These are phyloP conservation scores for Gadus macrocephalus DNA, from an alignment of 2,113 vertebrate species.

Conservation along the genomic window DNA sequence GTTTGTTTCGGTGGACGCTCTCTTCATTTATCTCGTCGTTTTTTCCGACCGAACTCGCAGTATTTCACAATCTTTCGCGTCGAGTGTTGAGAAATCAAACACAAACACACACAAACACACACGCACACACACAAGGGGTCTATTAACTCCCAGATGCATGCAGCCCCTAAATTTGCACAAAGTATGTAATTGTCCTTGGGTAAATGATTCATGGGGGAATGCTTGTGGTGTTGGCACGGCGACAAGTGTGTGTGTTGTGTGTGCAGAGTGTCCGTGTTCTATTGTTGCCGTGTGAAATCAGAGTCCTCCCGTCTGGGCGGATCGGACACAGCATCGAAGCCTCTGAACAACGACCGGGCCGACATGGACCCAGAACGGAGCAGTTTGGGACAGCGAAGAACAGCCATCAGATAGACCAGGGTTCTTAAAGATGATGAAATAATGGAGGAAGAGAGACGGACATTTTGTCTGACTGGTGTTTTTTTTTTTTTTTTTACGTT, in stretches of 20 bases:
- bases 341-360: constrained; percentile 31
- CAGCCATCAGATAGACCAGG: too few species aligned
- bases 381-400: constrained; percentile 23
- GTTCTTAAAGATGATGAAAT: too few species aligned
- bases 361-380: too few species aligned
- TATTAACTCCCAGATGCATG: constrained; percentile 44
- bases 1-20: not conserved
- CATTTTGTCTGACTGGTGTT: too few species aligned
- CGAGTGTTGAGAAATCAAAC: constrained; percentile 1
- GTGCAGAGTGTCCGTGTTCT: constrained; percentile 50
- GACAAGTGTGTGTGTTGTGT: constrained; percentile 34
- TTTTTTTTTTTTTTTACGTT: too few species aligned
- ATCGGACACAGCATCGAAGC: constrained; percentile 44
- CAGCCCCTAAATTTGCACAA: constrained; percentile 48
- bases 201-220: constrained; percentile 45
- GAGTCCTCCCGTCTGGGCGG: constrained; percentile 37
- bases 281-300: constrained; percentile 61
- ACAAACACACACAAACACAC: not conserved
- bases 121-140: constrained; percentile 25
- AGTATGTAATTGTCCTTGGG: constrained; percentile 60
- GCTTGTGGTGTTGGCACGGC: constrained; percentile 36
- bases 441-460: too few species aligned
- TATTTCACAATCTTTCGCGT: not conserved
- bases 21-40: too few species aligned
- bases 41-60: not conserved